These are phyloP conservation scores for Erythrolamprus reginae DNA, from an alignment of 2,113 vertebrate genomes.

Conservation along the genomic window DNA sequence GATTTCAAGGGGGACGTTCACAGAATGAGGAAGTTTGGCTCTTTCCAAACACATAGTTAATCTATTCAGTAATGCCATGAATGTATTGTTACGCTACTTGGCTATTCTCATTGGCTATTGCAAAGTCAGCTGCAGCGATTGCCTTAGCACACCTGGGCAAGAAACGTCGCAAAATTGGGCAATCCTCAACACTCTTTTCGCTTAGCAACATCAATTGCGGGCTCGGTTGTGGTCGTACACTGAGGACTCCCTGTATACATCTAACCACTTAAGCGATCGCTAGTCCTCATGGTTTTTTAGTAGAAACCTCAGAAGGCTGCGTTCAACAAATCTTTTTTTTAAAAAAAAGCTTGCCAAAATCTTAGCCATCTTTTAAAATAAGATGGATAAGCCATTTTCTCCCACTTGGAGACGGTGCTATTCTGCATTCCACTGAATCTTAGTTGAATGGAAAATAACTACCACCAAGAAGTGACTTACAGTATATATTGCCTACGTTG, in stretches of 20 bases:
- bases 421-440: background rate
- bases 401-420: background rate
- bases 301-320: background rate
- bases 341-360: no score
- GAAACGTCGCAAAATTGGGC: no score
- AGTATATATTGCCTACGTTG: background rate
- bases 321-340: fast-evolving
- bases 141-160: no score
- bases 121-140: background rate
- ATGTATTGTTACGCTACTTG: background rate
- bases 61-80: background rate
- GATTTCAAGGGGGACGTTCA: fast-evolving
- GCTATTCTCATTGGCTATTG: background rate
- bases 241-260: background rate
- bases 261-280: background rate
- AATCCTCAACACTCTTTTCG: no score
- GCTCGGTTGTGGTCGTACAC: no score
- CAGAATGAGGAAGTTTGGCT: background rate
- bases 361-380: background rate
- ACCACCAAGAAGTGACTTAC: background rate
- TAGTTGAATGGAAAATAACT: background rate
- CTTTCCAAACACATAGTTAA: fast-evolving
- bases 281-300: no score
- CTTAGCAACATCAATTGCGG: no score
- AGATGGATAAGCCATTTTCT: background rate